Conservation (phyloP, 2,113 vertebrate genomes). For the Hystrix cristata region DNA sequence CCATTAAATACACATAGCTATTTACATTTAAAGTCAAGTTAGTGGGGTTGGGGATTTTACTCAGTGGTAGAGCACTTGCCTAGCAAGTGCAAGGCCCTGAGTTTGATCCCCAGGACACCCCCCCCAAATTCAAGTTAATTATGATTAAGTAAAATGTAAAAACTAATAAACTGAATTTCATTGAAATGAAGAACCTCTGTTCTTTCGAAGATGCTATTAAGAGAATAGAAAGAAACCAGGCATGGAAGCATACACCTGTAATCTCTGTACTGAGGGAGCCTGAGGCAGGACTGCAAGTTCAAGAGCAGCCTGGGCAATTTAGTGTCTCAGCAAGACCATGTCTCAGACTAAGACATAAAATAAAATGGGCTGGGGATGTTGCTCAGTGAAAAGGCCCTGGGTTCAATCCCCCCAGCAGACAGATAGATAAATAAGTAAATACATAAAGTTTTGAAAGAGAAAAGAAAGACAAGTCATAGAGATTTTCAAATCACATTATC, state of each 20-base stretch:
- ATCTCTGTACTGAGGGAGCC: not conserved
- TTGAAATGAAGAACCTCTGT: not conserved
- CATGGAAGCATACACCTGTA: not conserved
- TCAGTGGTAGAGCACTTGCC: no score
- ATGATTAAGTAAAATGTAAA: slow-evolving; percentile 44
- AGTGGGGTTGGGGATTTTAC: not conserved
- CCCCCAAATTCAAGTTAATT: slow-evolving; percentile 15
- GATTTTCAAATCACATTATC: not conserved
- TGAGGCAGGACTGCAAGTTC: not conserved
- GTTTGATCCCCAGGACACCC: no score
- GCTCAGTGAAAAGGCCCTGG: not conserved
- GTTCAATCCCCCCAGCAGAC: not conserved
- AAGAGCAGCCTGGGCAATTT: not conserved
- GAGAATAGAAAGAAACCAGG: not conserved
- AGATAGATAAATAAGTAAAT: not conserved
- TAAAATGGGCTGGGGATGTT: not conserved
- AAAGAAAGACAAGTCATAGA: slow-evolving; percentile 28
- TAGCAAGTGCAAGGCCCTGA: no score
- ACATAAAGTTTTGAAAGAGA: not conserved
- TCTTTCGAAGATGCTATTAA: slow-evolving; percentile 29
- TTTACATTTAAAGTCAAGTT: slow-evolving; percentile 59
- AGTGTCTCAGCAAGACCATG: not conserved
- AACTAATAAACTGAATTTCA: not conserved
- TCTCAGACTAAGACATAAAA: not conserved
- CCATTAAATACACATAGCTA: not conserved